Base-by-base conservation (phyloP, 2,888 invertebrate genomes). In the Drosophila merina region DNA sequence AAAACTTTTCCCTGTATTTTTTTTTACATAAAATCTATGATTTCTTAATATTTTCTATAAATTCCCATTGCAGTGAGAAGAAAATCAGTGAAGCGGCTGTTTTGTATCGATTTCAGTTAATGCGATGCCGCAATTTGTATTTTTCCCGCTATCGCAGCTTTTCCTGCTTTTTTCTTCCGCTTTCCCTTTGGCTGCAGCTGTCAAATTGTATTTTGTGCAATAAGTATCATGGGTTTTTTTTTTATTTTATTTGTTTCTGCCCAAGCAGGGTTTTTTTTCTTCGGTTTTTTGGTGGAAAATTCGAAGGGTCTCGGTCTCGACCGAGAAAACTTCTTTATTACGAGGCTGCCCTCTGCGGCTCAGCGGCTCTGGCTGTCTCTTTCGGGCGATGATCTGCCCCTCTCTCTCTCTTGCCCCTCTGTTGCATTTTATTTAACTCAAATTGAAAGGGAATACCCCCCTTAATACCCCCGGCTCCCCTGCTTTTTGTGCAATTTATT, bases 401-500 rank as follows among this genome's bases (percentile, higher is more conserved):
- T 58, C 56, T 40, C 28, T 44, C 25, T 42, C 14, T 20, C 42
- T 25, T 33, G 1, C 20, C 20, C 20, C 20, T 20, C 20, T 20
- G 54, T 45, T 51, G 52, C 51, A 57, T 67, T 67, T 69, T 66
- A 58, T 77, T 80, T 75, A 80, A 77, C 86, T 86, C 86, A 77
- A 86, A 81, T 80, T 86, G 81, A 77, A 86, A 66, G 67, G 71
- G 77, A 54, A 62, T 33, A 2, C 42, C 26, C 31, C 57, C 20
- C 20, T 20, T 20, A 20, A 20, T 20, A 20, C 20, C 1, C 20
- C 2, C 20, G 28, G 28, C 49, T 20, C 31, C 30, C 57, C 31
- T 36, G 33, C 57, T 70, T 66, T 77, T 87, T 84, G 76, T 85
- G 75, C 74, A 87, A 88, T 86, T 88, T 86, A 86, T 86, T 86